Conservation (phyloP, 2,797 vertebrate species). For the Delichon dasypus region DNA sequence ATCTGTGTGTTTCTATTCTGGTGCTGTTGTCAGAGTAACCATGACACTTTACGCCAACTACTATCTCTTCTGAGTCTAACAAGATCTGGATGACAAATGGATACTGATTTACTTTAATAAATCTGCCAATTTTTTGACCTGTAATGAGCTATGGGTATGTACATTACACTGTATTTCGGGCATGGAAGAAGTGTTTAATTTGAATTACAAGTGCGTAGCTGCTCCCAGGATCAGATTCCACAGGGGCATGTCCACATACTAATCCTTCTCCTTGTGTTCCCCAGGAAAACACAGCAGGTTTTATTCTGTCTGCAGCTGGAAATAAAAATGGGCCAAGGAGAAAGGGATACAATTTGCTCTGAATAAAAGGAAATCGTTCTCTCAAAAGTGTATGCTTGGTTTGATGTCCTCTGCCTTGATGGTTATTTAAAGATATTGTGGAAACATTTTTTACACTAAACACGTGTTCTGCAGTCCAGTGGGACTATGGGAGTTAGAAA, state of each 20-base stretch:
- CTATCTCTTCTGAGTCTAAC: not conserved
- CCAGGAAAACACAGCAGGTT: not conserved
- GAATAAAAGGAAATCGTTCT: not conserved
- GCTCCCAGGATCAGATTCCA: not conserved
- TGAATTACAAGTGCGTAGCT: not conserved
- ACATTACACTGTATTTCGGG: not conserved
- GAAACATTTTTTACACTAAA: not conserved
- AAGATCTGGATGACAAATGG: not conserved
- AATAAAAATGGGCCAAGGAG: not conserved
- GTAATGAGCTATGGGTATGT: not conserved
- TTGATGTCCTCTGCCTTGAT: not conserved
- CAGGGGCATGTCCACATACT: fast-evolving
- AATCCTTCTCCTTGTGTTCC: not conserved
- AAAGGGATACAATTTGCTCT: not conserved
- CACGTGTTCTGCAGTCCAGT: not conserved
- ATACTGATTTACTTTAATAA: not conserved
- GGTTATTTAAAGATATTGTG: not conserved
- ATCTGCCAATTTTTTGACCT: not conserved
- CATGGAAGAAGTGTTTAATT: not conserved
- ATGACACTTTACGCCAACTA: not conserved
- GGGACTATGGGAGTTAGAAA: not conserved
- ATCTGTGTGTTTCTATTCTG: conserved; percentile 22
- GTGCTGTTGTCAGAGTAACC: conserved; percentile 27
- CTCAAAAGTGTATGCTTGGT: not conserved
- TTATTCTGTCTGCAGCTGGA: not conserved